Percentiles rank a stretch among this genome's conserved stretches.
Evolutionary conservation across 2,888 invertebrate species (phyloP).

Genomic region (Archips xylosteana): DNA sequence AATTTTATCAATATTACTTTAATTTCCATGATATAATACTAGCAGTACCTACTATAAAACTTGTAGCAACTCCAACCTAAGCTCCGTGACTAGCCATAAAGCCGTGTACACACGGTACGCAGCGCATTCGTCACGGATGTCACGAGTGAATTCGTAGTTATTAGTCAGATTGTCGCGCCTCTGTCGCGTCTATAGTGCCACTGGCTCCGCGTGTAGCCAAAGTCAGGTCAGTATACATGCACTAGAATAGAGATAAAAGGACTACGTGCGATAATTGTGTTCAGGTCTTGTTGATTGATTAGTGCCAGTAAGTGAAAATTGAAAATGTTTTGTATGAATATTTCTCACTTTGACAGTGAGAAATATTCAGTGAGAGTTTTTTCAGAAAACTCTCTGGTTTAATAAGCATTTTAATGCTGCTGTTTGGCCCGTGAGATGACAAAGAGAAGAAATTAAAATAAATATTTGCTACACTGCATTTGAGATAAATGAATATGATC

Average conservation of each 20-base stretch:
- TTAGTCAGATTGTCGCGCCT: constrained; percentile 35
- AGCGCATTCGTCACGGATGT: constrained; percentile 31
- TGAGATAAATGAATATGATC: no score
- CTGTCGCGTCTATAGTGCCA: constrained; percentile 11
- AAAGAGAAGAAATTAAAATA: no score
- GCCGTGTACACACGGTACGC: constrained; percentile 1
- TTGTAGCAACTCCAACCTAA: background rate
- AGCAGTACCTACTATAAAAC: background rate
- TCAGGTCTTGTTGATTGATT: background rate
- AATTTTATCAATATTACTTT: no score
- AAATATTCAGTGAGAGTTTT: no score
- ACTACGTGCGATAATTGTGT: background rate
- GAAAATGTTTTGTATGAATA: background rate
- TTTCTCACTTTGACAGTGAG: no score
- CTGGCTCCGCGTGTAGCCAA: background rate
- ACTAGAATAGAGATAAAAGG: background rate
- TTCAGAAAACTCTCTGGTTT: no score
- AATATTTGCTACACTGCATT: no score
- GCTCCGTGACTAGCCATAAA: constrained; percentile 11
- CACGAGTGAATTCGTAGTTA: constrained; percentile 27
- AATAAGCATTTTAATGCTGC: no score
- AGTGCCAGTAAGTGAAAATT: background rate
- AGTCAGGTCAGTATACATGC: background rate
- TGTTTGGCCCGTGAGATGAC: no score
- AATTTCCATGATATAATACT: background rate